Evolutionary conservation across 2,888 invertebrate genomes (phyloP).

Genomic region (Minunthozetes semirufus): DNA sequence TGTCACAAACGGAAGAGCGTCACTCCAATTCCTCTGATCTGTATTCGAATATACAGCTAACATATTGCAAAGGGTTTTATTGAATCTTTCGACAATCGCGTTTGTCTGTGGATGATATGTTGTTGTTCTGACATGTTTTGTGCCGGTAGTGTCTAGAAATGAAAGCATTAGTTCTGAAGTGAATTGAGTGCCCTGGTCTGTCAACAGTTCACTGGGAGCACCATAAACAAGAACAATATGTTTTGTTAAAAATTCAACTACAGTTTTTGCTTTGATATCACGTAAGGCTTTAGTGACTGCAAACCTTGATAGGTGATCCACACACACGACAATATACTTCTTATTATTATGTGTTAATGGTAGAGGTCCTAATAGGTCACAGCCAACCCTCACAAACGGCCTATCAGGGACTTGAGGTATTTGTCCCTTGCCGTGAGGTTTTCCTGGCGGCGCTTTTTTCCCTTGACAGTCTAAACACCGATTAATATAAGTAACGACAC

Average conservation of each 20-base stretch:
- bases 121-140: slow-evolving; percentile 22
- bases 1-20: not conserved
- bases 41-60: slow-evolving; percentile 29
- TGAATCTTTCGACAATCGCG: slow-evolving; percentile 33
- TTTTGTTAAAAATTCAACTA: not conserved
- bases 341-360: not conserved
- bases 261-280: not conserved
- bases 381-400: not conserved
- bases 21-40: slow-evolving; percentile 35
- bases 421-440: not conserved
- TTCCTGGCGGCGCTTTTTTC: not conserved
- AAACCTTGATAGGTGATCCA: not conserved
- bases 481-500: not conserved
- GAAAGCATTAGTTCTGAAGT: not conserved
- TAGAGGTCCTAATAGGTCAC: not conserved
- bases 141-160: not conserved
- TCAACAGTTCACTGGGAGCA: not conserved
- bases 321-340: not conserved
- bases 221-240: not conserved
- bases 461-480: not conserved
- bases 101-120: slow-evolving; percentile 37
- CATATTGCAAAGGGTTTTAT: slow-evolving; percentile 31
- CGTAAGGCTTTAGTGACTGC: not conserved
- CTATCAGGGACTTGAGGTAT: not conserved
- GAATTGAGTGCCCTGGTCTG: not conserved